A percentile compares a stretch with the other conserved stretches of the same genome.
phyloP scores from a whole-genome alignment of 2,797 vertebrate species.

The Sus cebifrons region DNA sequence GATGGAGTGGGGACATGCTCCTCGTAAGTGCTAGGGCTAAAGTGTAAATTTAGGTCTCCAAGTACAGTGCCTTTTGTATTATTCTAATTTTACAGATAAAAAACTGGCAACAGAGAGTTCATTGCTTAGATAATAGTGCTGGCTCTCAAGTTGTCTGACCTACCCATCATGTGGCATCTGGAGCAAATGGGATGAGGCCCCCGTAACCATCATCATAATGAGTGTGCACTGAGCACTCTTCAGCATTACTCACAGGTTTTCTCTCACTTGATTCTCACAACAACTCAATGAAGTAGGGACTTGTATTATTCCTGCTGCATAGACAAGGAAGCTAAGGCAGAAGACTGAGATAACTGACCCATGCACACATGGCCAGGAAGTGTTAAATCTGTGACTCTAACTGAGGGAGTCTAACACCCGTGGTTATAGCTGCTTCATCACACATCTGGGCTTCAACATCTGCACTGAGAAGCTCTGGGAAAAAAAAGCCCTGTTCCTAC shows the following conservation, averaged over 20 bases:
- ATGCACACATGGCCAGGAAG: not conserved
- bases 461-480: not conserved
- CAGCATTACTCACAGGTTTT: not conserved
- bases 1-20: not conserved
- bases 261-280: not conserved
- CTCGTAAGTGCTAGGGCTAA: not conserved
- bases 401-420: not conserved
- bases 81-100: not conserved
- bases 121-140: not conserved
- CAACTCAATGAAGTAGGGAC: not conserved
- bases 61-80: not conserved
- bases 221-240: not conserved
- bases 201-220: not conserved
- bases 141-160: not conserved
- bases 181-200: not conserved
- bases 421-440: not conserved
- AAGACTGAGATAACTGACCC: not conserved
- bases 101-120: not conserved
- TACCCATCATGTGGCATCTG: not conserved
- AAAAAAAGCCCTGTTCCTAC: not conserved
- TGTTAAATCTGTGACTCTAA: not conserved
- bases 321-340: not conserved
- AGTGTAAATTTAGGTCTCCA: not conserved
- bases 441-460: not conserved
- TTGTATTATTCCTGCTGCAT: not conserved